phyloP scores from a whole-genome alignment of 1,140 invertebrate species.

The Anoplolepis gracilipes region DNA sequence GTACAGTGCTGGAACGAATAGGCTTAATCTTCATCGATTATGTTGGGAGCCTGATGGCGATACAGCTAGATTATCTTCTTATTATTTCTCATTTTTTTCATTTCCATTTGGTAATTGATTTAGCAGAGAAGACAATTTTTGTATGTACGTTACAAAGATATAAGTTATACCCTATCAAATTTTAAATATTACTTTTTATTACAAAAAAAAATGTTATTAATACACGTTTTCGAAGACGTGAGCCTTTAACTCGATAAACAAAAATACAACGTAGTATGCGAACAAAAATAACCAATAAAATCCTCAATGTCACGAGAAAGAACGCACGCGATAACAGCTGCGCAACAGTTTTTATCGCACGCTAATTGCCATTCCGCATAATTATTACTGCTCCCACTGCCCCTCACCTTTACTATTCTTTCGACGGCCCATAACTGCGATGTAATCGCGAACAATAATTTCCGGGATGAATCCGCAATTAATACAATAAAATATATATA shows the following conservation, averaged over 20 bases:
- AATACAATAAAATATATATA: conserved; percentile 30
- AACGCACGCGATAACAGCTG: conserved; percentile 28
- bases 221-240: neutral
- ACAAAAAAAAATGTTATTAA: neutral
- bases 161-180: neutral
- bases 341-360: conserved; percentile 49
- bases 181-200: neutral
- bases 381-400: conserved; percentile 26
- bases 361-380: conserved; percentile 41
- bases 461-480: conserved; percentile 10
- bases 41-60: conserved; percentile 12
- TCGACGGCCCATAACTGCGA: neutral
- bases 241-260: neutral
- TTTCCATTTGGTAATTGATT: neutral
- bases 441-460: conserved; percentile 11
- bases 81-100: neutral
- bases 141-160: neutral
- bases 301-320: conserved; percentile 32
- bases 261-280: conserved; percentile 15
- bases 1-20: conserved; percentile 61
- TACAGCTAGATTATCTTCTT: neutral
- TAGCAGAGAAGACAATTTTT: neutral
- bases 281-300: conserved; percentile 20
- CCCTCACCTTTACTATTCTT: conserved; percentile 31
- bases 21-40: conserved; percentile 63